Evolutionary conservation across 2,113 vertebrate species (phyloP).

Genomic region (Takifugu bimaculatus): DNA sequence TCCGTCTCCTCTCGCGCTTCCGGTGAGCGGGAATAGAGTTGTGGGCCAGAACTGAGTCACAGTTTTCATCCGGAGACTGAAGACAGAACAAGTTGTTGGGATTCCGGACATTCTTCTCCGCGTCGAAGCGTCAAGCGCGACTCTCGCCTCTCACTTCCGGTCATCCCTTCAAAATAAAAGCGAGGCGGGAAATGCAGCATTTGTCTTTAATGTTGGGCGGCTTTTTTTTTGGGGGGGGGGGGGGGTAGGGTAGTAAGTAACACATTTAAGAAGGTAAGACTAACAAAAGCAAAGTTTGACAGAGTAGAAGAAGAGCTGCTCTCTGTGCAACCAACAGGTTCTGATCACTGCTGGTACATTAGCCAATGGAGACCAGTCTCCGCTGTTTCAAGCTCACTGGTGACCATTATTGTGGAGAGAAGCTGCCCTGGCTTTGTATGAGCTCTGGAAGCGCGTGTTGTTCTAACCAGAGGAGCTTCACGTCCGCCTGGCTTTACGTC

Average conservation of each 20-base stretch:
- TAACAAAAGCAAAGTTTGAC: too few relatives aligned
- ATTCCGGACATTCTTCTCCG: constrained; percentile 1
- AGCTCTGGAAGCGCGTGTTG: constrained; percentile 39
- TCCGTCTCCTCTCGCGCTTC: neutral
- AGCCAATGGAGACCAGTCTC: too few relatives aligned
- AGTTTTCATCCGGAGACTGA: neutral
- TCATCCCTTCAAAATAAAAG: constrained; percentile 45
- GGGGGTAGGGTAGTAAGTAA: too few relatives aligned
- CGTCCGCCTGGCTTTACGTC: constrained; percentile 24
- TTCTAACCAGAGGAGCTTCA: constrained; percentile 34
- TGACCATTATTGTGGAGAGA: too few relatives aligned
- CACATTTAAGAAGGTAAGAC: too few relatives aligned
- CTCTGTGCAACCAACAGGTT: too few relatives aligned
- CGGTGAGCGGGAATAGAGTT: neutral
- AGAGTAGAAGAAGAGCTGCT: too few relatives aligned
- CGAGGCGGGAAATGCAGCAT: neutral
- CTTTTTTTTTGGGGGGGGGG: too few relatives aligned
- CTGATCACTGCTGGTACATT: too few relatives aligned
- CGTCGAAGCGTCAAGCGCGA: neutral
- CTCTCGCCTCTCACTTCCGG: neutral
- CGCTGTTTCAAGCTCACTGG: too few relatives aligned
- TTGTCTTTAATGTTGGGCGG: too few relatives aligned
- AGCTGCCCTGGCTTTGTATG: constrained; percentile 7
- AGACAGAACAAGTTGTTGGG: neutral
- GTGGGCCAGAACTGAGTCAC: neutral